Evolutionary conservation across 2,113 vertebrate genomes (phyloP), one percentile per base, ranked within the genome.

Genomic region (Tachysurus vachellii): DNA sequence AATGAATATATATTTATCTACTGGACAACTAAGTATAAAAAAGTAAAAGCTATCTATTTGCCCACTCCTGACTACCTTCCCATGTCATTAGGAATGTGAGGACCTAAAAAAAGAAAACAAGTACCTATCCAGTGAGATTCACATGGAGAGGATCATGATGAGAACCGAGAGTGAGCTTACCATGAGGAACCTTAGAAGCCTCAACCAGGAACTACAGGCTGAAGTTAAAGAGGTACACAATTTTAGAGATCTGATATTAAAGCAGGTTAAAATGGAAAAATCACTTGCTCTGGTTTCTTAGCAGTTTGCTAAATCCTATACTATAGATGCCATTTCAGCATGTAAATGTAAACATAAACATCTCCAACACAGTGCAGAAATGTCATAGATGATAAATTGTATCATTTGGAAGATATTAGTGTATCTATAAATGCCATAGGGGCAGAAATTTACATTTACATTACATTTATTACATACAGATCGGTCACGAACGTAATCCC

Each of bases 21-120:
- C 61, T 26, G 61, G 61, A 2, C 9, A 64, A n/a, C 61, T 8
- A 61, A 61, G 59, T n/a, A 16, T 9, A 8, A 36, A 70, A 73
- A 68, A 31, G n/a, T 17, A 68, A 17, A 31, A 2, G 28, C 13
- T 11, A 21, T 77, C 26, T 77, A 28, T 26, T 54, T 77, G 75
- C 28, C 14, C 13, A 54, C 26, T 7, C 12, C 47, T 54, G 26
- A 79, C 4, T 79, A 64, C 62, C 28, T 88, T 75, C 23, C 21
- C 28, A 26, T 88, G 42, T 19, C 71, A 26, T 76, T 91, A 96
- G 95, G 95, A 96, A 92, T 96, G 96, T 31, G 95, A 96, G 80
- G 95, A 96, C 66, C 91, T 96, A 86, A 96, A 91, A 84, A 95
- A 94, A 85, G 94, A 96, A 88, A 96, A 96, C 91, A 96, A 95